Base-by-base conservation (phyloP, 1,140 invertebrate genomes). In the Dreissena rostriformis region DNA sequence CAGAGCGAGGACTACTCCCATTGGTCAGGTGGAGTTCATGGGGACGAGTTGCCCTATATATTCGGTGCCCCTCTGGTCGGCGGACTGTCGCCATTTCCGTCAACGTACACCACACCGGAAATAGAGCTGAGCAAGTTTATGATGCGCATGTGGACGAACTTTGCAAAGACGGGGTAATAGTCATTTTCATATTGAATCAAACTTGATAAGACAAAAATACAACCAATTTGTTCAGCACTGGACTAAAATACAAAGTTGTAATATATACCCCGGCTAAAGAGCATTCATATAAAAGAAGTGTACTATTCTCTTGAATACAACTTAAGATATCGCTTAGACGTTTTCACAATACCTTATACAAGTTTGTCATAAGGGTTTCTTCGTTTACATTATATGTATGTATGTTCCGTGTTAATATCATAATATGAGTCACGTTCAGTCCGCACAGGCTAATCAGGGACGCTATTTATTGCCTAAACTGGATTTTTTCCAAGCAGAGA, bases 91-190 rank as follows among this genome's bases (percentile, higher is more conserved):
- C 96, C 96, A 90, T 98, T 98, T 93, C 96, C 96, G 39, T 95
- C 96, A 88, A 97, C 98, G 94, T 99, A 98, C 94, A 98, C 97
- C 11, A 97, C 96, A 92, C 95, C 96, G 24, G 98, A 99, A 94
- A 95, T 96, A 74, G 95, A 96, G 71, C 94, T 99, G 10, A 97
- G 98, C 0, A 97, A 99, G 94, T 97, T 96, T 77, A 96, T 98
- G 70, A 99, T 99, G 95, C 96, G 96, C 39, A 98, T 98, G 92
- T 97, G 98, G 94, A 96, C 97, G n/a, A 99, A 99, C 94, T 99
- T 99, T 92, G 97, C 97, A 17, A 97, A 97, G 92, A 97, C 96
- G n/a, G 98, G 98, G 98, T 99, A 95, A 96, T 96, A 70, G 39
- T 39, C 2, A 39, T 39, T 29, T 7, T 74, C 12, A 11, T 5